Evolutionary conservation across 2,113 vertebrate genomes (phyloP).

Genomic region (Romanogobio albipinnatus): DNA sequence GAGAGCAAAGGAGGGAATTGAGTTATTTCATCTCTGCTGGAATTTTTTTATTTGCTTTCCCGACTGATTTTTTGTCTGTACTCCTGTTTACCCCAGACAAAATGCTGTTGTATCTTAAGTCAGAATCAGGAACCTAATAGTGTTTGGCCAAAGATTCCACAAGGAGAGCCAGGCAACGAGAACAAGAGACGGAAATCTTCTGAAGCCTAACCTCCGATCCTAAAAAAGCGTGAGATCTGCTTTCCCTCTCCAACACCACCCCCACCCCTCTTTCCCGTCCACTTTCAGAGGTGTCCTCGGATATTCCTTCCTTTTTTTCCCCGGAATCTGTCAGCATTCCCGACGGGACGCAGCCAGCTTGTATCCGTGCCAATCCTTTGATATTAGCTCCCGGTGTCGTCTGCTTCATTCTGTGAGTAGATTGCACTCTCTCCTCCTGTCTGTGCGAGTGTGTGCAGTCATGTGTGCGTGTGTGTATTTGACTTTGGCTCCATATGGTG

Average conservation of each 20-base stretch:
- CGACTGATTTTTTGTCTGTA: conserved; percentile 37
- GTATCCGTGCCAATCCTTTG: conserved; percentile 62
- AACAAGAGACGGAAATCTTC: conserved; percentile 35
- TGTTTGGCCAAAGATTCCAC: not conserved
- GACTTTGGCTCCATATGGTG: conserved; percentile 51
- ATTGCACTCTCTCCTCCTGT: conserved; percentile 36
- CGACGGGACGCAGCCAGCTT: conserved; percentile 60
- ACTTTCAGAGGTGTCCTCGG: conserved; percentile 61
- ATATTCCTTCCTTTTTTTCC: conserved; percentile 34
- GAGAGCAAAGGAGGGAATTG: conserved; percentile 20
- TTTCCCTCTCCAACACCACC: conserved; percentile 4
- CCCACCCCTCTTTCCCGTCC: conserved; percentile 24
- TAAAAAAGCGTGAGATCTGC: conserved; percentile 27
- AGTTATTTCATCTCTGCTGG: conserved; percentile 44
- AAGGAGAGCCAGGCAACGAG: not conserved
- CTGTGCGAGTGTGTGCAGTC: conserved; percentile 52
- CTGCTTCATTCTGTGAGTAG: conserved; percentile 76
- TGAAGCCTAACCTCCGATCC: conserved; percentile 26
- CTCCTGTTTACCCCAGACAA: conserved; percentile 28
- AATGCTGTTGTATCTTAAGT: conserved; percentile 50
- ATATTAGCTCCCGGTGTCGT: conserved; percentile 66
- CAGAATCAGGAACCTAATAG: conserved; percentile 51
- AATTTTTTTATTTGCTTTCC: conserved; percentile 40
- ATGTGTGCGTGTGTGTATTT: conserved; percentile 42
- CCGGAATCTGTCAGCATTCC: conserved; percentile 52